phyloP scores from a whole-genome alignment of 2,113 vertebrate species.

The Myrmecophaga tridactyla region DNA sequence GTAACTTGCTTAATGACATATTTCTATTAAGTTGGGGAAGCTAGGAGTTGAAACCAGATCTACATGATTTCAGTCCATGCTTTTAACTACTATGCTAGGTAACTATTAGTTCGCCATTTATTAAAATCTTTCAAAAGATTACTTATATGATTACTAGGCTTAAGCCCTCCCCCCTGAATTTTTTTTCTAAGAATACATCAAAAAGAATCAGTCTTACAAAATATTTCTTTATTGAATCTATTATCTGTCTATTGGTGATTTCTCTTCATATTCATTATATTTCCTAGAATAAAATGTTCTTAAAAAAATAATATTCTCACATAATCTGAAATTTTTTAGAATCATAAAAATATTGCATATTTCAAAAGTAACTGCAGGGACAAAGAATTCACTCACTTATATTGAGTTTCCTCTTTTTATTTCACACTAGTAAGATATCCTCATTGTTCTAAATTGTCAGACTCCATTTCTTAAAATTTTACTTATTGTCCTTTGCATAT shows the following conservation, averaged over 20 bases:
- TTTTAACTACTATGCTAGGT: too few relatives aligned
- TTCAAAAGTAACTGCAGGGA: neutral
- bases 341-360: neutral
- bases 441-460: neutral
- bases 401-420: neutral
- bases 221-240: slow-evolving; percentile 37
- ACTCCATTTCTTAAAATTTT: neutral
- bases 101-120: too few relatives aligned
- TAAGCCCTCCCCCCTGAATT: neutral
- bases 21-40: too few relatives aligned
- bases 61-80: too few relatives aligned
- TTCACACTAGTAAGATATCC: neutral
- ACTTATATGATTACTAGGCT: neutral
- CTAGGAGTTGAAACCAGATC: too few relatives aligned
- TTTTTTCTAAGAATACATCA: slow-evolving; percentile 16
- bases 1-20: too few relatives aligned
- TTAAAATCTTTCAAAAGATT: slow-evolving; percentile 13
- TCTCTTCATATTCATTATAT: slow-evolving; percentile 30
- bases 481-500: neutral
- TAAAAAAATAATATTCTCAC: slow-evolving; percentile 21
- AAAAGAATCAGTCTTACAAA: neutral
- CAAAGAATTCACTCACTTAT: neutral
- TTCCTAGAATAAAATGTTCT: slow-evolving; percentile 50
- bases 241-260: neutral
- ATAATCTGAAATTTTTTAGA: slow-evolving; percentile 35